Evolutionary conservation across 2,113 vertebrate species (phyloP).

Genomic region (Azemiops feae): DNA sequence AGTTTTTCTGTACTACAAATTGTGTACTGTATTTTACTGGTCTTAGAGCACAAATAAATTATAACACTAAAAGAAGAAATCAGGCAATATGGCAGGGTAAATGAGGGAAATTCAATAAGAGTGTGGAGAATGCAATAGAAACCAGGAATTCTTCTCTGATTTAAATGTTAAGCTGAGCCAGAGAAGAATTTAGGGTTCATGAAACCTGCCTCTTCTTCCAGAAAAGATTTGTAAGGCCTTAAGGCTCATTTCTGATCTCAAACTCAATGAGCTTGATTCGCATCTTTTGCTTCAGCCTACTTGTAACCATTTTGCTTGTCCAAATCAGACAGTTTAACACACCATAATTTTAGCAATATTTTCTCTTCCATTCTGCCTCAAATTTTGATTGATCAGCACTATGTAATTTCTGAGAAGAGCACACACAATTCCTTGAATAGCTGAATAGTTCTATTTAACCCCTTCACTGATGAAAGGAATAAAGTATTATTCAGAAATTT

Average conservation of each 20-base stretch:
- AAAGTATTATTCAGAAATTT: no score
- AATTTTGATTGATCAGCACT: neutral
- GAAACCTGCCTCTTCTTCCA: neutral
- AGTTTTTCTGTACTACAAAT: neutral
- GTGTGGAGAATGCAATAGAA: neutral
- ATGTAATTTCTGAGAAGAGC: constrained; percentile 1
- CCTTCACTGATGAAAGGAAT: no score
- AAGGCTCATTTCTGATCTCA: neutral
- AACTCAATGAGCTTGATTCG: neutral
- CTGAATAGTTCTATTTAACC: neutral
- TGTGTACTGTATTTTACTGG: neutral
- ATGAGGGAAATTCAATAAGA: neutral
- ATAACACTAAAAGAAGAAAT: neutral
- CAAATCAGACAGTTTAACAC: neutral
- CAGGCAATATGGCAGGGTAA: neutral
- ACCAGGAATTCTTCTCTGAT: neutral
- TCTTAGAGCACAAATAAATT: neutral
- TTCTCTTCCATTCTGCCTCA: neutral
- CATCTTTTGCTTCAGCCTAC: neutral
- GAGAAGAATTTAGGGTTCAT: neutral
- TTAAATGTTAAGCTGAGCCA: neutral
- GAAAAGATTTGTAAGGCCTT: neutral
- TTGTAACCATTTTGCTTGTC: neutral
- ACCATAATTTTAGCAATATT: neutral
- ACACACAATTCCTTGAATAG: constrained; percentile 12